These are phyloP conservation scores for Phragmatobia fuliginosa DNA, from an alignment of 2,888 invertebrate species.

Conservation along the genomic window DNA sequence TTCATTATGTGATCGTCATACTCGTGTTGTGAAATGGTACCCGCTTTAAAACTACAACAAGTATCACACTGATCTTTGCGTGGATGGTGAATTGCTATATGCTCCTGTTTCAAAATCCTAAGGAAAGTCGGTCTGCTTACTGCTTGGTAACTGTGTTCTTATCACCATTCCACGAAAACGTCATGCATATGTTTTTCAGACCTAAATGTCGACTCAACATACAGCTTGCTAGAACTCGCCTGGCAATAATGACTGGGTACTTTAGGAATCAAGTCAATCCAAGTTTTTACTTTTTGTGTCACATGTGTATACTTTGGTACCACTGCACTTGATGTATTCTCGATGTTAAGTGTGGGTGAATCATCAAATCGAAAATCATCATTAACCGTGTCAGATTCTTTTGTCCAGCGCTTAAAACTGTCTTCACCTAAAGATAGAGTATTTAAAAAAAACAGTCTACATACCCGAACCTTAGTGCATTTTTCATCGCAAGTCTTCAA, in stretches of 20 bases:
- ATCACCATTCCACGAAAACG: background rate
- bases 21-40: background rate
- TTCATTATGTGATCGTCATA: background rate
- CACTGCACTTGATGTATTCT: background rate
- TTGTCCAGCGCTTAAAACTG: too few species aligned
- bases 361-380: background rate
- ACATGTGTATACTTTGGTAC: too few species aligned
- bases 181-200: too few species aligned
- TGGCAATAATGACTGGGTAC: background rate
- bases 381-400: background rate
- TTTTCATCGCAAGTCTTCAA: background rate
- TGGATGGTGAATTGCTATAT: background rate
- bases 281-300: too few species aligned
- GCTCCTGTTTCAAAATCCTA: background rate
- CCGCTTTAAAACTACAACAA: background rate
- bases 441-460: background rate
- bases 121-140: background rate
- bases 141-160: background rate
- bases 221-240: background rate
- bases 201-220: background rate
- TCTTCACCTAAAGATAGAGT: background rate
- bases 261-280: too few species aligned
- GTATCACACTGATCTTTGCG: constrained; percentile 3
- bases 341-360: background rate
- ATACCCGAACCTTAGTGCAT: background rate